Evolutionary conservation across 2,888 invertebrate genomes (phyloP).

Genomic region (Petrolisthes manimaculis): DNA sequence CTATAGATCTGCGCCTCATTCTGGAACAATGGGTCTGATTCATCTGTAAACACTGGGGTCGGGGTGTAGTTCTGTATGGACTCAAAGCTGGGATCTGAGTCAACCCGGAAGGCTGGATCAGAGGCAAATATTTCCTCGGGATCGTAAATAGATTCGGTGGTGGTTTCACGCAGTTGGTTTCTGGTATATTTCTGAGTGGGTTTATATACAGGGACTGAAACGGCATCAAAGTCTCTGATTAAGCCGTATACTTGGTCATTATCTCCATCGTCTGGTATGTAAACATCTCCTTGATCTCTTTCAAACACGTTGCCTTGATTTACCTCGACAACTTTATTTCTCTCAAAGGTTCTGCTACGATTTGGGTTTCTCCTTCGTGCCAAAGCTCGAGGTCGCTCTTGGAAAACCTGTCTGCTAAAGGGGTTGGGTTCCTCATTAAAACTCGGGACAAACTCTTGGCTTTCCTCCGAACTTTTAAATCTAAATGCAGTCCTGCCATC

Average conservation of each 20-base stretch:
- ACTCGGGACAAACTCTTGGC: too few relatives aligned
- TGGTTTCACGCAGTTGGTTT: not conserved
- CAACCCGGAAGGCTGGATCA: not conserved
- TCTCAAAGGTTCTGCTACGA: not conserved
- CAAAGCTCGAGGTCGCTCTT: not conserved
- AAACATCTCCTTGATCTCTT: not conserved
- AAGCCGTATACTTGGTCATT: not conserved
- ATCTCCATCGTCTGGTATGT: not conserved
- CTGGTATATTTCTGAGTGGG: not conserved
- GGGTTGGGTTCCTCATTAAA: too few relatives aligned
- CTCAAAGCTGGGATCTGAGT: not conserved
- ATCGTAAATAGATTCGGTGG: not conserved
- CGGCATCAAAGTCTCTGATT: not conserved
- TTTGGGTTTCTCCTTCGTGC: not conserved
- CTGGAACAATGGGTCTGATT: not conserved
- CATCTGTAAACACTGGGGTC: conserved; percentile 3
- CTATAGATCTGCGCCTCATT: not conserved
- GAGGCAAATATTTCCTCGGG: not conserved
- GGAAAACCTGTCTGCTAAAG: not conserved
- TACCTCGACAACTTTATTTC: not conserved
- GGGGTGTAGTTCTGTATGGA: conserved; percentile 21
- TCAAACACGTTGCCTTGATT: not conserved
- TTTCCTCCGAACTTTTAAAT: too few relatives aligned
- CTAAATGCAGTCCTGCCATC: too few relatives aligned
- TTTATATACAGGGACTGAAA: not conserved